Percentiles rank a stretch among this genome's conserved stretches.
phyloP scores from a whole-genome alignment of 2,888 invertebrate species.

The Scaptomyza caliginosa region DNA sequence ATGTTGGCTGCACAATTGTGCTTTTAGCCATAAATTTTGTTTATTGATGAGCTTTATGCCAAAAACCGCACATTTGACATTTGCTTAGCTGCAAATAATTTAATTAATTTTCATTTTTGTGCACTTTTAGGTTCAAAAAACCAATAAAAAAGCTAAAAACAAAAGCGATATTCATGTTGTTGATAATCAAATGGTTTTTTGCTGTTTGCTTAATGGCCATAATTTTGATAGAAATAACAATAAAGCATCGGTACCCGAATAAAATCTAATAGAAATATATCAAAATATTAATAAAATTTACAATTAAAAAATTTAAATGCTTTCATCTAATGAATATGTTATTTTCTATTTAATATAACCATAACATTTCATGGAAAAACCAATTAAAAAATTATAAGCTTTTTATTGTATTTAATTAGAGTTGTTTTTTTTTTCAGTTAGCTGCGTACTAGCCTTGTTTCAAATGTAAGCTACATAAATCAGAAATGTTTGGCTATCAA shows the following conservation, averaged over 20 bases:
- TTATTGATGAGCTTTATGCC: conserved; percentile 63
- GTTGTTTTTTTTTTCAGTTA: neutral
- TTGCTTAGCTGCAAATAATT: conserved; percentile 62
- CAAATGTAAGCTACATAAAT: neutral
- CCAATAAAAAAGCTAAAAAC: conserved; percentile 15
- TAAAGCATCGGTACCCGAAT: neutral
- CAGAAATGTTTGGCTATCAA: neutral
- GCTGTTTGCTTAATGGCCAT: conserved; percentile 49
- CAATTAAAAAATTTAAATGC: neutral
- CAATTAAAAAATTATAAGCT: too few species aligned
- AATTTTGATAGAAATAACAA: neutral
- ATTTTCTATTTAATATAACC: too few species aligned
- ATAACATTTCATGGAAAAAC: too few species aligned
- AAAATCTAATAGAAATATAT: neutral
- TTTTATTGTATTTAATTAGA: too few species aligned
- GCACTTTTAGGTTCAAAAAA: conserved; percentile 30
- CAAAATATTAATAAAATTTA: neutral
- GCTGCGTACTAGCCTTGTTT: neutral
- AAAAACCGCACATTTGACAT: conserved; percentile 47
- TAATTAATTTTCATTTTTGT: conserved; percentile 58
- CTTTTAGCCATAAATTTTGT: conserved; percentile 65
- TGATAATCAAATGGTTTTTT: conserved; percentile 57
- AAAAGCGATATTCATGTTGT: conserved; percentile 32
- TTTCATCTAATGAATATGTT: neutral
- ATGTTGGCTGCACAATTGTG: conserved; percentile 51